A percentile compares a stretch with the other conserved stretches of the same genome.
Evolutionary conservation across 2,797 vertebrate species (phyloP).

Genomic region (Leptoclinus maculatus): DNA sequence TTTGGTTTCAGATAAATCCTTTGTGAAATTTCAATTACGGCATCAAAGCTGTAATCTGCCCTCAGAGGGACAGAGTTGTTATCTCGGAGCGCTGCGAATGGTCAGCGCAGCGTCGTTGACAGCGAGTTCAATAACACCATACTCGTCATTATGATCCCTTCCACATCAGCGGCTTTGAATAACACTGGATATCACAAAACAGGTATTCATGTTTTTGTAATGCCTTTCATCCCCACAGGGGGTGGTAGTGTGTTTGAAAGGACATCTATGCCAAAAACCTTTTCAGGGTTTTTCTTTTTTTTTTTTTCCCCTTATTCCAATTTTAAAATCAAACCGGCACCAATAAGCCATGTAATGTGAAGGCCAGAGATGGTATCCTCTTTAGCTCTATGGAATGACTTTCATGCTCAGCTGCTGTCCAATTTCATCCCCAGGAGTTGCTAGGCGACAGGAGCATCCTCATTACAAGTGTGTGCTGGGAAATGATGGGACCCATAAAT

Average conservation of each 20-base stretch:
- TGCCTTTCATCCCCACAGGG: conserved; percentile 48
- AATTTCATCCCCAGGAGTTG: conserved; percentile 71
- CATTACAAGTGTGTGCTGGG: conserved; percentile 62
- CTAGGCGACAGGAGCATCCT: conserved; percentile 77
- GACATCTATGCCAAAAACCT: not conserved
- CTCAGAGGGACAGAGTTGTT: conserved; percentile 54
- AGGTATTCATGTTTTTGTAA: conserved; percentile 62
- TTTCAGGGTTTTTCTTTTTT: not conserved
- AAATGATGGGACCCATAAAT: conserved; percentile 63
- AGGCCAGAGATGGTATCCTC: conserved; percentile 41
- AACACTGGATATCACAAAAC: conserved; percentile 7
- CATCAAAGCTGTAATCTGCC: conserved; percentile 63
- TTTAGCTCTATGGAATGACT: conserved; percentile 57
- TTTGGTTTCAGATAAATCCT: conserved; percentile 70
- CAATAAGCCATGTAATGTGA: conserved; percentile 19
- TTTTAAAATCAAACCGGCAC: conserved; percentile 34
- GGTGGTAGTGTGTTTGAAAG: conserved; percentile 12
- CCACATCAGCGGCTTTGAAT: conserved; percentile 32
- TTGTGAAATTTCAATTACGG: conserved; percentile 78
- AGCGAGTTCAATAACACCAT: conserved; percentile 48
- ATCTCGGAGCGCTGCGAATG: conserved; percentile 28
- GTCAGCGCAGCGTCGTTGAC: conserved; percentile 33
- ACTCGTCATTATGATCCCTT: conserved; percentile 58
- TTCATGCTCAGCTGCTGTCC: conserved; percentile 74
- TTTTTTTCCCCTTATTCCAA: not conserved